These are phyloP conservation scores for Cepphus grylle DNA, from an alignment of 2,113 vertebrate species.

Conservation along the genomic window DNA sequence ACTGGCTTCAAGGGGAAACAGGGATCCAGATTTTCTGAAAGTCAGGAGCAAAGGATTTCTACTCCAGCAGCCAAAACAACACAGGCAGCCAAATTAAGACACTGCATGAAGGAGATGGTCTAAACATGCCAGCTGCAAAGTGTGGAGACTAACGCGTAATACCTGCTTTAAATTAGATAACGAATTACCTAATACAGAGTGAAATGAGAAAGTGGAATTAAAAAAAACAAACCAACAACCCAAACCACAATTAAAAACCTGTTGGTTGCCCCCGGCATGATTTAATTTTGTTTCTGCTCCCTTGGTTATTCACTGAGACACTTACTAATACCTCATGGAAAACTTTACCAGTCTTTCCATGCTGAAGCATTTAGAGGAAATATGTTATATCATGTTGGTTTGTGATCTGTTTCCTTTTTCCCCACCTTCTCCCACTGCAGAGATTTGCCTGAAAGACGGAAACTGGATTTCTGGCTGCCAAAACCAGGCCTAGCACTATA, in stretches of 20 bases:
- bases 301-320: neutral
- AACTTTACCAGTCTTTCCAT: neutral
- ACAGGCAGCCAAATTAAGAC: neutral
- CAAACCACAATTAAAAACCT: neutral
- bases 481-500: neutral
- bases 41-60: neutral
- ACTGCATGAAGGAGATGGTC: neutral
- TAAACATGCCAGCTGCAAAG: neutral
- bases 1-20: neutral
- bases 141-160: neutral
- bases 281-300: slow-evolving; percentile 12
- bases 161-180: slow-evolving; percentile 22
- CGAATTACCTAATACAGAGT: neutral
- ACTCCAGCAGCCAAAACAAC: neutral
- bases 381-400: neutral
- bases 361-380: neutral
- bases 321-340: neutral
- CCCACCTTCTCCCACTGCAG: neutral
- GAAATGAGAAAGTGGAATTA: neutral
- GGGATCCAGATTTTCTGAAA: neutral
- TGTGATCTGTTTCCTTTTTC: neutral
- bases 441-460: neutral
- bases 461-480: neutral
- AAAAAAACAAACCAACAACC: neutral
- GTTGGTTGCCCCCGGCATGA: neutral